These are phyloP conservation scores for Pseudochaenichthys georgianus DNA, from an alignment of 2,797 vertebrate species.

Conservation along the genomic window DNA sequence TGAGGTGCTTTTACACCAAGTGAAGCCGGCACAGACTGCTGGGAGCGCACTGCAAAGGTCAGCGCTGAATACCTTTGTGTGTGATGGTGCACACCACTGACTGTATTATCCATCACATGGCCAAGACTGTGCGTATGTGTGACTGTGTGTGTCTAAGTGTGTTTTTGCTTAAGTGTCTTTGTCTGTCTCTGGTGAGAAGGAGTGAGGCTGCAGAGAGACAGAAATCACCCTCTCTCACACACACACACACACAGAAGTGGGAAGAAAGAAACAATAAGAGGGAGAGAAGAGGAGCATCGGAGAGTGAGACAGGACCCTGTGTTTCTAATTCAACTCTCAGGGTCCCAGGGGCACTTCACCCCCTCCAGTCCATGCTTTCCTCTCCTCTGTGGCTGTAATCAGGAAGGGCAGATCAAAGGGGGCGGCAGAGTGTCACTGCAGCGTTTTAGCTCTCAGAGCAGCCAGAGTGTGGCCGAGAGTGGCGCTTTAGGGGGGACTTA, in stretches of 20 bases:
- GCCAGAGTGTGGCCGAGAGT: constrained; percentile 80
- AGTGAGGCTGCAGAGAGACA: constrained; percentile 70
- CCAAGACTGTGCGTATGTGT: constrained; percentile 61
- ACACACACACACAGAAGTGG: constrained; percentile 40
- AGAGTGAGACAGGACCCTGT: constrained; percentile 71
- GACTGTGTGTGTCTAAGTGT: constrained; percentile 45
- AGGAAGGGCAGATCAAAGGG: constrained; percentile 86
- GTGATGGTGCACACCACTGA: constrained; percentile 89
- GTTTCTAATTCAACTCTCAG: constrained; percentile 76
- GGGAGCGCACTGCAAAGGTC: constrained; percentile 81
- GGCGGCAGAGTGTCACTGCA: constrained; percentile 81
- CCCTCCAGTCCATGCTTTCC: constrained; percentile 50
- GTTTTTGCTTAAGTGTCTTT: constrained; percentile 77
- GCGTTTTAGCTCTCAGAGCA: constrained; percentile 84
- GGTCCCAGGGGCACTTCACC: constrained; percentile 74
- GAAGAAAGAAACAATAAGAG: constrained; percentile 73
- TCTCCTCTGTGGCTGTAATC: constrained; percentile 80
- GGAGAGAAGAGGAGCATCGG: constrained; percentile 63
- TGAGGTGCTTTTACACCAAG: constrained; percentile 72
- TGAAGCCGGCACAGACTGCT: constrained; percentile 77
- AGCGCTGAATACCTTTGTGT: constrained; percentile 82
- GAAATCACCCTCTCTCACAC: constrained; percentile 47
- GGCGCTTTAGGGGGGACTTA: constrained; percentile 79
- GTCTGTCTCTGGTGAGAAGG: constrained; percentile 74
- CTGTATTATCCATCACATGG: constrained; percentile 85